Evolutionary conservation across 1,140 invertebrate genomes (phyloP).

Genomic region (Eriosoma lanigerum): DNA sequence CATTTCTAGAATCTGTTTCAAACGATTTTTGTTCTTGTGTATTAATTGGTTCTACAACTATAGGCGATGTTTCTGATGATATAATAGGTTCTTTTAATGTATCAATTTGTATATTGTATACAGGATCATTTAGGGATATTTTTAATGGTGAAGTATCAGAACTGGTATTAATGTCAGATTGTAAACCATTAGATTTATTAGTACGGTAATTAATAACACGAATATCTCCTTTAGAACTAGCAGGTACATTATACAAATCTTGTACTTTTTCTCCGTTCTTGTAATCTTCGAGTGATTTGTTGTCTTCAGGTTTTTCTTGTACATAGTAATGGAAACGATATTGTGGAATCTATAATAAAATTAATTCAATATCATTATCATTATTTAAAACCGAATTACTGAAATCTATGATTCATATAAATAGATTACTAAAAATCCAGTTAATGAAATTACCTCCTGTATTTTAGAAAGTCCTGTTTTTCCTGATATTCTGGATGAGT

Average conservation of each 20-base stretch:
- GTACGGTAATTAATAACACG: constrained; percentile 56
- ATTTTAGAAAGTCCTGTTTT: constrained; percentile 3
- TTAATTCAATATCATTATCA: background rate
- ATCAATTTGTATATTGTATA: background rate
- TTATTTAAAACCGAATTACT: no score
- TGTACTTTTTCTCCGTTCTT: constrained; percentile 54
- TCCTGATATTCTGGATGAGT: constrained; percentile 1
- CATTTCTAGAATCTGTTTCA: background rate
- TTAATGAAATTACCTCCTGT: constrained; percentile 31
- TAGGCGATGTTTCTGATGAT: constrained; percentile 6
- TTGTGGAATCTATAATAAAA: constrained; percentile 44
- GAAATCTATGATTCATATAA: no score
- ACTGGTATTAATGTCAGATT: background rate
- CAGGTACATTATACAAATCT: constrained; percentile 51
- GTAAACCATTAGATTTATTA: constrained; percentile 53
- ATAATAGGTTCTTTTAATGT: background rate
- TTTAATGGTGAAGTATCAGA: background rate
- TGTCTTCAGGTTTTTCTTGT: constrained; percentile 56
- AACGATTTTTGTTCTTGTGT: constrained; percentile 26
- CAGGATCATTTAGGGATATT: background rate
- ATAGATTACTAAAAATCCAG: background rate
- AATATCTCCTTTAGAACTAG: constrained; percentile 56
- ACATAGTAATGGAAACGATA: constrained; percentile 54
- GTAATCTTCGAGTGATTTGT: constrained; percentile 57
- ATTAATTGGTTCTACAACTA: constrained; percentile 24